phyloP scores from a whole-genome alignment of 2,113 vertebrate genomes.

The Delphinus delphis region DNA sequence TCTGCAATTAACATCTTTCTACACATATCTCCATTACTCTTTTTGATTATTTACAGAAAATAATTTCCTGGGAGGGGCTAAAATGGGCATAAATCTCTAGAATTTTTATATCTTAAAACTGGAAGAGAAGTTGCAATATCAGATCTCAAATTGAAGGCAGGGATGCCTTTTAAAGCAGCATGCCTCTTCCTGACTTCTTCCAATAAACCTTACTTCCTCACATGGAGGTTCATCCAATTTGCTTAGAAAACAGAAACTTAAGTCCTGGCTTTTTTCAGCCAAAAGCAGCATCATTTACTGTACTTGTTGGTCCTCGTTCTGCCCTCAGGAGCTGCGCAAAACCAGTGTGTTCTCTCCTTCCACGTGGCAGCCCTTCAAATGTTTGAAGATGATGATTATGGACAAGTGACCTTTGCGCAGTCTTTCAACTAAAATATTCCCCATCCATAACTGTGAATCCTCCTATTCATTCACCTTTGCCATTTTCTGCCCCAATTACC shows the following conservation, averaged over 20 bases:
- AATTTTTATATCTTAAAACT: background rate
- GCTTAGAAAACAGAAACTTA: background rate
- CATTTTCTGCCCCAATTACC: slow-evolving; percentile 42
- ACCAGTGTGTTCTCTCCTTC: background rate
- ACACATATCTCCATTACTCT: background rate
- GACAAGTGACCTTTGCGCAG: slow-evolving; percentile 57
- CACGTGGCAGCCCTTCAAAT: slow-evolving; percentile 21
- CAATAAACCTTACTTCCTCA: background rate
- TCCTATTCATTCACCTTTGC: slow-evolving; percentile 34
- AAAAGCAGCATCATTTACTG: background rate
- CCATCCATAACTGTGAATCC: background rate
- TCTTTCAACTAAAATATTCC: slow-evolving; percentile 26
- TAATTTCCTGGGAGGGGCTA: background rate
- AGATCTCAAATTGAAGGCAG: background rate
- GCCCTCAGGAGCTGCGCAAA: background rate
- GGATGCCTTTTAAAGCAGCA: background rate
- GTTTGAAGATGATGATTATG: slow-evolving; percentile 29
- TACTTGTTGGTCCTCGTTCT: background rate
- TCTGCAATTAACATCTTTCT: background rate
- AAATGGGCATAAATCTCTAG: background rate
- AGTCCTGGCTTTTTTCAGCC: background rate
- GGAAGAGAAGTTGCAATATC: background rate
- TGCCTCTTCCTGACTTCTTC: background rate
- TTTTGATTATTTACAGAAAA: background rate
- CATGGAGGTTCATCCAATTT: background rate